phyloP scores from a whole-genome alignment of 2,113 vertebrate genomes.

The Pseudolaguvia tuberculata region DNA sequence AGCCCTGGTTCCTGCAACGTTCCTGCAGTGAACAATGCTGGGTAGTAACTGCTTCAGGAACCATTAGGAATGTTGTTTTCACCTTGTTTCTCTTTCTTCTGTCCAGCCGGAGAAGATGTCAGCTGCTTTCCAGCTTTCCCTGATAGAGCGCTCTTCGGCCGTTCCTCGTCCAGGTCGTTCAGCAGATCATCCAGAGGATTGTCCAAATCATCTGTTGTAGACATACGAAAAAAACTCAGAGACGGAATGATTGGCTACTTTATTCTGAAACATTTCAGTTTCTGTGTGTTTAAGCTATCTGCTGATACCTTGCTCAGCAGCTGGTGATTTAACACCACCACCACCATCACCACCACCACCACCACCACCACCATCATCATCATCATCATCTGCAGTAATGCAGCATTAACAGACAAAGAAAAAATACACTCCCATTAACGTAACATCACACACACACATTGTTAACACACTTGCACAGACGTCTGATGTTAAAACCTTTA shows the following conservation, averaged over 20 bases:
- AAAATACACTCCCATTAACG: neutral
- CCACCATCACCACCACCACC: constrained; percentile 34
- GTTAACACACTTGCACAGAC: neutral
- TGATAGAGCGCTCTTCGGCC: constrained; percentile 49
- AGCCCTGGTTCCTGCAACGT: neutral
- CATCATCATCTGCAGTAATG: constrained; percentile 52
- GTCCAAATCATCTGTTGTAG: constrained; percentile 59
- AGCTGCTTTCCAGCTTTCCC: constrained; percentile 38
- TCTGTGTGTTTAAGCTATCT: neutral
- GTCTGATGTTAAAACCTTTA: no score
- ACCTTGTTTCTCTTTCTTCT: constrained; percentile 60
- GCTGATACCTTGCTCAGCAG: constrained; percentile 40
- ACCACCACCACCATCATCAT: constrained; percentile 37
- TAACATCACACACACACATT: neutral
- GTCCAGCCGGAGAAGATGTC: constrained; percentile 36
- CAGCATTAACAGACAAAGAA: constrained; percentile 26
- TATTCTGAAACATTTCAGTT: no score
- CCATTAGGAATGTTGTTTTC: constrained; percentile 1
- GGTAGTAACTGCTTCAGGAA: neutral
- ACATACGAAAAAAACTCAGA: neutral
- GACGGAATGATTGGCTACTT: no score
- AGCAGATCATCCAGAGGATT: constrained; percentile 70
- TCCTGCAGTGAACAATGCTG: neutral
- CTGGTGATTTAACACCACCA: constrained; percentile 32
- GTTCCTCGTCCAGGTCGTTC: constrained; percentile 63